A percentile compares a stretch with the other conserved stretches of the same genome.
phyloP scores from a whole-genome alignment of 2,797 vertebrate species.

The Orientallactaga sibirica region DNA sequence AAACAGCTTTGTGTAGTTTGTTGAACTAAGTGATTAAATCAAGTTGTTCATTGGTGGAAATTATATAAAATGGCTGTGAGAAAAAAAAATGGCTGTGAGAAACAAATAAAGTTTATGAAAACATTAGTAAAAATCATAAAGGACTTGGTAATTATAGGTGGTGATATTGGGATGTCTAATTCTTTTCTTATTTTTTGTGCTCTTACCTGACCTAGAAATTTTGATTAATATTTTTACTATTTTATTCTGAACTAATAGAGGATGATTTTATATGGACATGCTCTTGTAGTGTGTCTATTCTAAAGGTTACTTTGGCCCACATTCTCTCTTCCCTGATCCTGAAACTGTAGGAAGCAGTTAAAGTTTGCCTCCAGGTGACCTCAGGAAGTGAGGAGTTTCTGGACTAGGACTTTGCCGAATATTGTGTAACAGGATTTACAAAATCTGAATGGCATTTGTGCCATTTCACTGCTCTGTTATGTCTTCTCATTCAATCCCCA shows the following conservation, averaged over 20 bases:
- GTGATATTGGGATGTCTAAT: neutral
- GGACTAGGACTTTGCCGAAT: neutral
- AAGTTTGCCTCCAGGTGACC: neutral
- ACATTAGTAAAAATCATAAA: neutral
- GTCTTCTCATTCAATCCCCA: conserved; percentile 47
- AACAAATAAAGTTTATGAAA: neutral
- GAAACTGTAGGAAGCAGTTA: neutral
- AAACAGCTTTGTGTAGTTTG: neutral
- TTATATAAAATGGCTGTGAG: neutral
- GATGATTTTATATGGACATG: neutral
- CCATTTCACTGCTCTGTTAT: neutral
- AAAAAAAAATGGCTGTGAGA: neutral
- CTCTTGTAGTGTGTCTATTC: neutral
- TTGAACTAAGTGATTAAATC: conserved; percentile 34
- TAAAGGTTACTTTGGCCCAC: neutral
- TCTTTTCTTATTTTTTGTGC: neutral
- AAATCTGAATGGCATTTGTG: neutral
- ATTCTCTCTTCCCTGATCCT: neutral
- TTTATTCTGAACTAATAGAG: neutral
- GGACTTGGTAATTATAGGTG: neutral
- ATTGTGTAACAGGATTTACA: neutral
- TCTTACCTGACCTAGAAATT: conserved; percentile 21
- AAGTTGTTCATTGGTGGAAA: conserved; percentile 14
- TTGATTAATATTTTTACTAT: neutral
- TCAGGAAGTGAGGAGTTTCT: neutral